A percentile compares a stretch with the other conserved stretches of the same genome.
Conservation (phyloP, 2,797 vertebrate genomes). For the Cyclopterus lumpus region DNA sequence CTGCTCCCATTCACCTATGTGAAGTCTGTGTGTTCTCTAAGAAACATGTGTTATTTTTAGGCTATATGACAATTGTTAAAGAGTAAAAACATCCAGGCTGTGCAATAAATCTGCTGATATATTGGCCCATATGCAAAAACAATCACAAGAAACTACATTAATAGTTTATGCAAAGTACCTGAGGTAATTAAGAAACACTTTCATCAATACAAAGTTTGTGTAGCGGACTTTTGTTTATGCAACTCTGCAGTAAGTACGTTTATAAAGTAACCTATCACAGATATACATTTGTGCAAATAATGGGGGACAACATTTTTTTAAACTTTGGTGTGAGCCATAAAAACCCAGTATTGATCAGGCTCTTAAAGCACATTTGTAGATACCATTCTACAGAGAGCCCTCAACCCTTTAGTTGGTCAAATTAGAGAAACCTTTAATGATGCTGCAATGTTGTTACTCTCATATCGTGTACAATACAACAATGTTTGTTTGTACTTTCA, state of each 20-base stretch:
- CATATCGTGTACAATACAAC: not conserved
- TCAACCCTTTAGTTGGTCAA: not conserved
- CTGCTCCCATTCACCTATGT: not conserved
- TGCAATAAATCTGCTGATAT: not conserved
- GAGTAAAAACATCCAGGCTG: not conserved
- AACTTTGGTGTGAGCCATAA: not conserved
- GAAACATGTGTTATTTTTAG: not conserved
- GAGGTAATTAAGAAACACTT: not conserved
- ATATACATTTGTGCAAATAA: not conserved
- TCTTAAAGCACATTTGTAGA: not conserved
- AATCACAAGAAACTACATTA: not conserved
- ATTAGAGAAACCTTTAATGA: not conserved
- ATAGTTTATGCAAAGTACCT: not conserved
- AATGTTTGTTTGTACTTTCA: conserved; percentile 11
- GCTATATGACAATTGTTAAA: not conserved
- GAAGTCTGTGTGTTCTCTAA: conserved; percentile 1
- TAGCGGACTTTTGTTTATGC: conserved; percentile 12
- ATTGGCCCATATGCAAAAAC: not conserved
- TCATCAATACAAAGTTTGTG: not conserved
- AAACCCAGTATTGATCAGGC: not conserved
- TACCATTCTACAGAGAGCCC: not conserved
- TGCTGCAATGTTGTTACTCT: not conserved
- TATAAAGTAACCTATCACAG: conserved; percentile 1
- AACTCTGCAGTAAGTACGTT: conserved; percentile 12
- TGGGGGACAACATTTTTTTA: not conserved